phyloP scores from a whole-genome alignment of 2,113 vertebrate species.

The Dissostichus mawsoni region DNA sequence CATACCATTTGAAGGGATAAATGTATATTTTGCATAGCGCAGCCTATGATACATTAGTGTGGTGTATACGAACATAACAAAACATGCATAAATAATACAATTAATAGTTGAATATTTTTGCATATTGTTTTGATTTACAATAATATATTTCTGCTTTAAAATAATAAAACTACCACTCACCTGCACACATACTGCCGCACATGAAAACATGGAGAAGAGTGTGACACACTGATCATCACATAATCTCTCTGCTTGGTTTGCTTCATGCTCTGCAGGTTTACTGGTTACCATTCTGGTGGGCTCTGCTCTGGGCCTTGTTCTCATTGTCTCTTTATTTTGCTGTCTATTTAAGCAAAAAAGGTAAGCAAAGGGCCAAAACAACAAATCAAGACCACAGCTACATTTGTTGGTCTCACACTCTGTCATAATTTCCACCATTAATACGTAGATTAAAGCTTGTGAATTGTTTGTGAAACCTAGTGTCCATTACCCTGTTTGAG shows the following conservation, averaged over 20 bases:
- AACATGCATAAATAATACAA: too few relatives aligned
- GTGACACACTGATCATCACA: not conserved
- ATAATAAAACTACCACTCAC: not conserved
- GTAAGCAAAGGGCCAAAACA: constrained; percentile 75
- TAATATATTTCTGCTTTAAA: not conserved
- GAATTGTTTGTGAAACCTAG: not conserved
- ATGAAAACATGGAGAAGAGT: not conserved
- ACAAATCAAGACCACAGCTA: not conserved
- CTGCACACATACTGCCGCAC: not conserved
- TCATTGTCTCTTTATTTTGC: constrained; percentile 76
- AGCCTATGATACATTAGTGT: not conserved
- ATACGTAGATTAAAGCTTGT: not conserved
- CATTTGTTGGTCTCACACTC: not conserved
- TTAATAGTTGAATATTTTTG: not conserved
- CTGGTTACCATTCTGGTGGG: constrained; percentile 80
- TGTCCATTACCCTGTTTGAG: not conserved
- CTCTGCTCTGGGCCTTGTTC: constrained; percentile 80
- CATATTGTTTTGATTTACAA: not conserved
- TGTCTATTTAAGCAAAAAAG: constrained; percentile 87
- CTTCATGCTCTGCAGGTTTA: constrained; percentile 82
- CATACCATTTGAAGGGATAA: not conserved
- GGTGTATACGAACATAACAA: too few relatives aligned
- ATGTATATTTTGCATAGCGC: not conserved
- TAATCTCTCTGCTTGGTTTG: constrained; percentile 41
- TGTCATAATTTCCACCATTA: constrained; percentile 4